Evolutionary conservation across 2,797 vertebrate genomes (phyloP), one percentile per base, ranked within the genome.

Genomic region (Leptodactylus fallax): DNA sequence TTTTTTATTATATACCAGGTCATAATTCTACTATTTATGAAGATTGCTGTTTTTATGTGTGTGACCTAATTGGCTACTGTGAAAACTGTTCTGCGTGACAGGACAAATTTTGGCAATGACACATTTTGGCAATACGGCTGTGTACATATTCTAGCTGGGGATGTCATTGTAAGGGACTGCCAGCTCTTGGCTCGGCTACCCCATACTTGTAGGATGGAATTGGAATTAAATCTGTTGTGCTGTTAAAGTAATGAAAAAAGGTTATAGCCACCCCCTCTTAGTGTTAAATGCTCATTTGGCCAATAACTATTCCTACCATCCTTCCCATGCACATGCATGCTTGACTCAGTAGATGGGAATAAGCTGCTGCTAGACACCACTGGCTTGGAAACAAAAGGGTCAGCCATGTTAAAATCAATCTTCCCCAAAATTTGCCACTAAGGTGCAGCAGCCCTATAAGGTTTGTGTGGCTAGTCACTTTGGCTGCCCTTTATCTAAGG

Each of bases 61-160:
- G 82, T 72, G 61, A 86, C 49, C 65, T 19, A 71, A 69, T 79
- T 86, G 76, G 77, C 85, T 79, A 86, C 85, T 86, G 76, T 86
- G 85, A 86, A 86, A 25, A 55, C 16, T 65, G 76, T 85, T 23
- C 58, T 67, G 47, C 2, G 7, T 47, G 58, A 55, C 72, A 7
- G 83, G 56, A 47, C 36, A 61, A 11, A 65, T 23, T 21, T 19
- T 45, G 25, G 23, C n/a, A 51, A 69, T 55, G 60, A 55, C 60
- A 23, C 6, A 56, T 12, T 77, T 55, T 86, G 61, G 11, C 45
- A 47, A 80, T 56, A 55, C 83, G 17, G 27, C 55, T 58, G 23
- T 60, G 8, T 8, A 19, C 16, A 3, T 45, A 8, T 17, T 47
- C 71, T 69, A 10, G 63, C 56, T 49, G 60, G 80, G 47, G 36